These are phyloP conservation scores for Macroglossus sobrinus DNA, from an alignment of 2,113 vertebrate species.

Conservation along the genomic window DNA sequence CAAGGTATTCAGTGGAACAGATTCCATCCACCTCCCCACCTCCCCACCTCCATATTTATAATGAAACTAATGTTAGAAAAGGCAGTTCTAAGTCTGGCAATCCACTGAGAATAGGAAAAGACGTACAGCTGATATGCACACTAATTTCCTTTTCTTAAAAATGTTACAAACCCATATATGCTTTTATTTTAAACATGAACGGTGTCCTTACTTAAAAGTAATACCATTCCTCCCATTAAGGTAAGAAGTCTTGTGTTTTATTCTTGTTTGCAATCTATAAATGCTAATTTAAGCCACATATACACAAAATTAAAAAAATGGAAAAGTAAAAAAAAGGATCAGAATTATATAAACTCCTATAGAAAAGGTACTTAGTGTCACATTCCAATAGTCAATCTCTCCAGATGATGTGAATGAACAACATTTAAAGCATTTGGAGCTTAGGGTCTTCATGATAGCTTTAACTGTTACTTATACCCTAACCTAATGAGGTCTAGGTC, in stretches of 20 bases:
- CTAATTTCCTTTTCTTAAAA: not conserved
- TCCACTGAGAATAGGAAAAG: not conserved
- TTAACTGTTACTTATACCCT: not conserved
- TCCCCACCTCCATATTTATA: not conserved
- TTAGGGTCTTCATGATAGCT: not conserved
- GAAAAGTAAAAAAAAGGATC: not conserved
- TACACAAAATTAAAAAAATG: not conserved
- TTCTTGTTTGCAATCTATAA: not conserved
- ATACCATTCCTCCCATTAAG: not conserved
- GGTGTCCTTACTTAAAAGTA: not conserved
- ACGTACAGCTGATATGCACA: not conserved
- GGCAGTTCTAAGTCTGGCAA: not conserved
- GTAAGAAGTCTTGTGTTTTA: not conserved
- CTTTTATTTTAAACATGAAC: not conserved
- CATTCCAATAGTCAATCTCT: not conserved
- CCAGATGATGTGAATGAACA: not conserved
- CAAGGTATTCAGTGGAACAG: not conserved
- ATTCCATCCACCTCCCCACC: not conserved
- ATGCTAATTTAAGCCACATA: not conserved
- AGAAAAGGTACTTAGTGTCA: not conserved
- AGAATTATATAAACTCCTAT: not conserved
- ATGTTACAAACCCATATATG: not conserved
- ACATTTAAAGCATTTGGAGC: not conserved
- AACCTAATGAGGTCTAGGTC: not conserved
- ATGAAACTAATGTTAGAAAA: not conserved